Percentiles rank a stretch among this genome's conserved stretches.
Conservation (phyloP, 2,113 vertebrate species). For the Egretta garzetta region DNA sequence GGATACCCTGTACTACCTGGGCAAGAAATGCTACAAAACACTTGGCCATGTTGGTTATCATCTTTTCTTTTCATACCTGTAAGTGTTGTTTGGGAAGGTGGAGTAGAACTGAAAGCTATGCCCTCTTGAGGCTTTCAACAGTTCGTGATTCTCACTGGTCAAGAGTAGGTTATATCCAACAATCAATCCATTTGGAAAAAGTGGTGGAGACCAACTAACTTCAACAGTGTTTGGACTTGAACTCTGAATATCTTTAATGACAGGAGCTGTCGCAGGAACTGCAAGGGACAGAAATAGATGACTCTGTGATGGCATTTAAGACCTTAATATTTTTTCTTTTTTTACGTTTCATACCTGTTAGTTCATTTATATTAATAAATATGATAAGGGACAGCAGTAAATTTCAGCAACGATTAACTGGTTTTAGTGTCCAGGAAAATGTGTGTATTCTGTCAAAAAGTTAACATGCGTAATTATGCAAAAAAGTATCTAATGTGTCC, state of each 20-base stretch:
- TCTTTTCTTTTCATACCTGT: slow-evolving; percentile 63
- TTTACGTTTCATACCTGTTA: not conserved
- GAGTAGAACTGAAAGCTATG: slow-evolving; percentile 80
- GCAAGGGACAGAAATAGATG: slow-evolving; percentile 25
- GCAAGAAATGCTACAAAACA: not conserved
- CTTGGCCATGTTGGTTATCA: rapidly evolving
- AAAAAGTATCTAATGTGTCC: not conserved
- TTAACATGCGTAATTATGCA: not conserved
- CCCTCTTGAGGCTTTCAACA: slow-evolving; percentile 64
- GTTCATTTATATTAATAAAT: not conserved
- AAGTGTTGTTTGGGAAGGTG: slow-evolving; percentile 75
- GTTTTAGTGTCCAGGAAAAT: not conserved
- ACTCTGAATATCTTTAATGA: slow-evolving; percentile 72
- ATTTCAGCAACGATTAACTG: not conserved
- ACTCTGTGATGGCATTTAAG: not conserved
- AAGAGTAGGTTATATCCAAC: slow-evolving; percentile 80
- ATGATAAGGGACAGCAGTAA: not conserved
- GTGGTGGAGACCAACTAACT: slow-evolving; percentile 78
- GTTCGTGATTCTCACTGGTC: slow-evolving; percentile 56
- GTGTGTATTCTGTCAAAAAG: not conserved
- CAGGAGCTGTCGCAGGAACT: slow-evolving; percentile 74
- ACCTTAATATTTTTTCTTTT: not conserved
- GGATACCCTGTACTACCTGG: not conserved
- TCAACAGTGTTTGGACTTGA: slow-evolving; percentile 75
- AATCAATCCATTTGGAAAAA: slow-evolving; percentile 75